Evolutionary conservation across 2,113 vertebrate genomes (phyloP).

Genomic region (Psephotus haematonotus): DNA sequence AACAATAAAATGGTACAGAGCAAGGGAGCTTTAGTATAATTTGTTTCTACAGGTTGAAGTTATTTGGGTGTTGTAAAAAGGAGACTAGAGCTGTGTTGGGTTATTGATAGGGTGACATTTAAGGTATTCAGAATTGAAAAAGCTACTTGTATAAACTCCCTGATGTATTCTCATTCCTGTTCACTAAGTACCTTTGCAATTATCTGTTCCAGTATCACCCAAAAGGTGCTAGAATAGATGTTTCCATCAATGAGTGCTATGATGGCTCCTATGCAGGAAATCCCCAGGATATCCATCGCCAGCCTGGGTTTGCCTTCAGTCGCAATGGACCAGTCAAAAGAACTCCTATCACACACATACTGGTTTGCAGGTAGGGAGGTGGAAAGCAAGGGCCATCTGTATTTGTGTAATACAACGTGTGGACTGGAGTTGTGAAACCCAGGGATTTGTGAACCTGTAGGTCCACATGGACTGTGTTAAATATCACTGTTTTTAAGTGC

Average conservation of each 20-base stretch:
- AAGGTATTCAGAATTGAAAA: neutral
- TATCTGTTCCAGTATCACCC: conserved; percentile 89
- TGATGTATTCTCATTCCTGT: neutral
- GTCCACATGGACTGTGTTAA: neutral
- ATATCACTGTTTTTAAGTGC: neutral
- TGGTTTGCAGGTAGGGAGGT: conserved; percentile 90
- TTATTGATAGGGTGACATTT: neutral
- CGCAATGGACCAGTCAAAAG: conserved; percentile 97
- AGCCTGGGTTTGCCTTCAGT: conserved; percentile 97
- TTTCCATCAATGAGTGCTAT: conserved; percentile 98
- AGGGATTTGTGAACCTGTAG: neutral
- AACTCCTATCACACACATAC: conserved; percentile 94
- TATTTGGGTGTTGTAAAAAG: neutral
- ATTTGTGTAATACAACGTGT: rapidly evolving
- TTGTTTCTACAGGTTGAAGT: neutral
- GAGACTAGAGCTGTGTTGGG: neutral
- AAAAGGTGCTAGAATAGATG: conserved; percentile 98
- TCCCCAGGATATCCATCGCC: conserved; percentile 98
- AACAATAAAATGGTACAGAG: neutral
- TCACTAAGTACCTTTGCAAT: neutral
- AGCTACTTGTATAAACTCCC: neutral
- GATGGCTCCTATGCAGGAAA: conserved; percentile 98
- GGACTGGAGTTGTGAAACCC: neutral
- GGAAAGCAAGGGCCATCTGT: neutral
- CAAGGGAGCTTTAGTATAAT: neutral